phyloP scores from a whole-genome alignment of 2,113 vertebrate species.

The Ciconia boyciana region DNA sequence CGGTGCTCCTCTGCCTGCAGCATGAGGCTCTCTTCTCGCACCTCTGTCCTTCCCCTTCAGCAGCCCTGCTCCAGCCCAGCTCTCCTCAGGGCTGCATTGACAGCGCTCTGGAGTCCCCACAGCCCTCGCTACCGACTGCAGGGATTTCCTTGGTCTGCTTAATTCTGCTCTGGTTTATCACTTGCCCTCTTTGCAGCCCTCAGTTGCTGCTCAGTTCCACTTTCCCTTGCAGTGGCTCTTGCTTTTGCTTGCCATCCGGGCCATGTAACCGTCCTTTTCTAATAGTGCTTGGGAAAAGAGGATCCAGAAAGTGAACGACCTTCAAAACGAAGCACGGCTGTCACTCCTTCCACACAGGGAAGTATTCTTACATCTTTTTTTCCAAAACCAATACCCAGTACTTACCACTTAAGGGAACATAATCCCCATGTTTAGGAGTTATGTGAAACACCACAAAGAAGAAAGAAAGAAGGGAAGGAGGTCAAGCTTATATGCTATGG shows the following conservation, averaged over 20 bases:
- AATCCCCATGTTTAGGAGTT: background rate
- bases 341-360: background rate
- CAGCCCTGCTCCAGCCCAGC: background rate
- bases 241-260: background rate
- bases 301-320: background rate
- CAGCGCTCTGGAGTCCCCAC: fast-evolving
- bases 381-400: background rate
- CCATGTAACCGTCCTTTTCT: background rate
- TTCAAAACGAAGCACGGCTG: background rate
- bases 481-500: background rate
- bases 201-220: background rate
- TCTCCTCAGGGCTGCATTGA: fast-evolving
- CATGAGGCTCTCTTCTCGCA: background rate
- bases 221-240: background rate
- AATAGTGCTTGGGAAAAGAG: background rate
- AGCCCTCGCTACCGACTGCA: background rate
- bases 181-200: background rate
- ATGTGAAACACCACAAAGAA: background rate
- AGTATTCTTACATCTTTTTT: background rate
- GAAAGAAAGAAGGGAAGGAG: background rate
- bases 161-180: background rate
- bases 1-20: fast-evolving
- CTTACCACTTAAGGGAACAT: background rate
- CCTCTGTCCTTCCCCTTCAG: fast-evolving
- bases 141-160: background rate